Conservation (phyloP, 2,797 vertebrate species). For the Rhinophrynus dorsalis region DNA sequence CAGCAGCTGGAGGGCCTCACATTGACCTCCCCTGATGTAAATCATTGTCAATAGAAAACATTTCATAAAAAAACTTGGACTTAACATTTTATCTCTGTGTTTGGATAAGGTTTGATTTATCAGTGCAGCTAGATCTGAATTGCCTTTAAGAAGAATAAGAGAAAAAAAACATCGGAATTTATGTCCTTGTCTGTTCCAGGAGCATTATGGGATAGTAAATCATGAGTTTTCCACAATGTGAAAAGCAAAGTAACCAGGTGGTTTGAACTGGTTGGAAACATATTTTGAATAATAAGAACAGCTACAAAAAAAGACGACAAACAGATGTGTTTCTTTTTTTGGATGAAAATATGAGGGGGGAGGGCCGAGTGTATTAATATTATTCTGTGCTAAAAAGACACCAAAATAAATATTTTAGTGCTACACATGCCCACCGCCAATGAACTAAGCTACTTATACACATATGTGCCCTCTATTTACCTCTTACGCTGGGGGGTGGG, state of each 20-base stretch:
- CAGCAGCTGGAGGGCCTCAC: too few species aligned
- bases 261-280: background rate
- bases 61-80: background rate
- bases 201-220: background rate
- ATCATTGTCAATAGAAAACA: background rate
- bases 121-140: background rate
- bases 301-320: background rate
- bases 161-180: background rate
- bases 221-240: background rate
- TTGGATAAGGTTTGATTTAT: background rate
- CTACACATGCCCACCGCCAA: too few species aligned
- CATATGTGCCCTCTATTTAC: too few species aligned
- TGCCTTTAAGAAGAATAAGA: background rate
- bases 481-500: too few species aligned
- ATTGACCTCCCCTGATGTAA: too few species aligned
- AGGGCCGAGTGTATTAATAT: too few species aligned
- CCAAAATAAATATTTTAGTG: too few species aligned
- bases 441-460: too few species aligned
- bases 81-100: background rate
- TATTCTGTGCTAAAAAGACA: too few species aligned
- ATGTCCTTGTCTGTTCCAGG: background rate
- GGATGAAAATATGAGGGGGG: too few species aligned
- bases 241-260: slow-evolving; percentile 3
- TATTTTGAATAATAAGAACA: background rate
- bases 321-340: background rate